phyloP scores from a whole-genome alignment of 1,140 invertebrate genomes.

The Bradysia coprophila region DNA sequence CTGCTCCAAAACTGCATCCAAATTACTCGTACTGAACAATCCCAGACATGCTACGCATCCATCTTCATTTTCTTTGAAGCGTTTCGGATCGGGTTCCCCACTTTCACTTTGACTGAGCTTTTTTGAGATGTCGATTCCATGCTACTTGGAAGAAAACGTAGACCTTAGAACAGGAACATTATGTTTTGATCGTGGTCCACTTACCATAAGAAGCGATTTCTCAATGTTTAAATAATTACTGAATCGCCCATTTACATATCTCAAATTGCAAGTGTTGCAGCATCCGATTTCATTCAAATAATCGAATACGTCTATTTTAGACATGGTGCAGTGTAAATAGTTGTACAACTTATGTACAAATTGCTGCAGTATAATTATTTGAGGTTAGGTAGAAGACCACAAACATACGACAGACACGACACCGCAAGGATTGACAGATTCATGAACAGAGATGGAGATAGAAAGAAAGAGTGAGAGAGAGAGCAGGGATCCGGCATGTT shows the following conservation, averaged over 20 bases:
- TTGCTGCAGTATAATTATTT: no score
- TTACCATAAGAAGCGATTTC: conserved; percentile 20
- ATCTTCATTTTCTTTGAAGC: no score
- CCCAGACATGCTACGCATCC: not conserved
- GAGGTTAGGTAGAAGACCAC: no score
- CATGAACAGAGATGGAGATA: no score
- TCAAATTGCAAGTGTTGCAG: conserved; percentile 31
- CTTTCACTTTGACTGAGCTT: conserved; percentile 1
- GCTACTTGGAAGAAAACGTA: conserved; percentile 3
- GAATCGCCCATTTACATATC: conserved; percentile 26
- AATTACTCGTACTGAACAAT: not conserved
- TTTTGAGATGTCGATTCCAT: not conserved
- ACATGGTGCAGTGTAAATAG: no score
- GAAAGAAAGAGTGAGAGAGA: no score
- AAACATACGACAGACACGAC: no score
- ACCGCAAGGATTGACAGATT: no score
- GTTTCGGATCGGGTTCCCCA: conserved; percentile 2
- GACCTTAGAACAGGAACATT: not conserved
- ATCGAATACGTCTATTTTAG: conserved; percentile 22
- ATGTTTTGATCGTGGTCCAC: conserved; percentile 3
- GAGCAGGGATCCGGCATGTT: no score
- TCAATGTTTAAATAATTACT: conserved; percentile 24
- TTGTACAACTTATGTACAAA: no score
- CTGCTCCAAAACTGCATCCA: conserved; percentile 7
- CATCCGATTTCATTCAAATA: conserved; percentile 25